Conservation (phyloP, 2,888 invertebrate genomes). For the Spodoptera picta region DNA sequence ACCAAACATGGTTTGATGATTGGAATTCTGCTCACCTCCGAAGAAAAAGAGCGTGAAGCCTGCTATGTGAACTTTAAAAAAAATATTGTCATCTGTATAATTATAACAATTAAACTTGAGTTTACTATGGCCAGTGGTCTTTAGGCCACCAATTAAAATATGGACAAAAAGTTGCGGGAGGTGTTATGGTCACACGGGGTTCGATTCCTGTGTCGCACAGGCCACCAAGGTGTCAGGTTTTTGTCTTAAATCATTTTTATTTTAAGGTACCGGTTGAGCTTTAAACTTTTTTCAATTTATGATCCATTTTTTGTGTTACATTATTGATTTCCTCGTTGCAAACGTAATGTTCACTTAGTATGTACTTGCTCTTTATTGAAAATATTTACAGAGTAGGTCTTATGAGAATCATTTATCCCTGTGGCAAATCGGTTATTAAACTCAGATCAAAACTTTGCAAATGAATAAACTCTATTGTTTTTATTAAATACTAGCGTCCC, state of each 20-base stretch:
- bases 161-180: constrained; percentile 38
- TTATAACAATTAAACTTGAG: constrained; percentile 45
- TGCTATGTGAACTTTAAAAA: constrained; percentile 42
- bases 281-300: constrained; percentile 1
- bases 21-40: constrained; percentile 33
- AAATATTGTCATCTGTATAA: constrained; percentile 26
- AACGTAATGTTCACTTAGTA: too few relatives aligned
- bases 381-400: too few relatives aligned
- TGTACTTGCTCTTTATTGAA: background rate
- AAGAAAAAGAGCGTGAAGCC: constrained; percentile 33
- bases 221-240: constrained; percentile 39
- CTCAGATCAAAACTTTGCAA: too few relatives aligned
- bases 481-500: too few relatives aligned
- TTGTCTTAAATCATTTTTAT: constrained; percentile 30
- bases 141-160: constrained; percentile 36
- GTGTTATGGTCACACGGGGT: constrained; percentile 49
- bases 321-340: too few relatives aligned
- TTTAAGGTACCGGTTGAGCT: constrained; percentile 5
- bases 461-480: too few relatives aligned
- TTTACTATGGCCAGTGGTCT: constrained; percentile 40
- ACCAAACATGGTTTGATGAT: constrained; percentile 25
- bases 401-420: too few relatives aligned
- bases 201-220: constrained; percentile 36
- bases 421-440: background rate
- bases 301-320: constrained; percentile 6